phyloP scores from a whole-genome alignment of 2,113 vertebrate species.

The Rhizomys pruinosus region DNA sequence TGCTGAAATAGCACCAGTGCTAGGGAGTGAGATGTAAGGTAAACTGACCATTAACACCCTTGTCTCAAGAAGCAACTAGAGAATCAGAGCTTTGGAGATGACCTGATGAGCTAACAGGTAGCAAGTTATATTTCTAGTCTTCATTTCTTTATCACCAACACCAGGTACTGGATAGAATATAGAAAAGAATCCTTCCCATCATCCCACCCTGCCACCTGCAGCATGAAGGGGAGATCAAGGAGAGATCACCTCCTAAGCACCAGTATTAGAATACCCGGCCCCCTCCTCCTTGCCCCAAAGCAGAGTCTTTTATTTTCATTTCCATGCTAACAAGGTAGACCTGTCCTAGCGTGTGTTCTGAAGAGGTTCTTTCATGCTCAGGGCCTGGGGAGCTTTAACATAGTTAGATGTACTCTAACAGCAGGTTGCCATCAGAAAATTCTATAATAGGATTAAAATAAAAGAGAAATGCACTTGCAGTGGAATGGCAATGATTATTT shows the following conservation, averaged over 20 bases:
- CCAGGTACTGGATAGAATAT: background rate
- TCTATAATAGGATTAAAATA: conserved; percentile 82
- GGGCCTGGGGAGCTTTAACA: conserved; percentile 83
- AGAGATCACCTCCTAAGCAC: conserved; percentile 44
- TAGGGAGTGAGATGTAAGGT: conserved; percentile 42
- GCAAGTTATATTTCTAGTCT: conserved; percentile 45
- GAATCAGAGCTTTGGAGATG: conserved; percentile 4
- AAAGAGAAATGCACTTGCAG: conserved; percentile 77
- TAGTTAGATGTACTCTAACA: conserved; percentile 83
- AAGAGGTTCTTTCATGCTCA: conserved; percentile 85
- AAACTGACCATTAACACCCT: conserved; percentile 52
- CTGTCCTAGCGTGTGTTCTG: conserved; percentile 80
- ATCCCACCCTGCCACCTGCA: background rate
- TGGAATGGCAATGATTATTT: conserved; percentile 75
- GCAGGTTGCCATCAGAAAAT: conserved; percentile 80
- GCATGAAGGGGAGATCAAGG: conserved; percentile 43
- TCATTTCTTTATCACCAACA: background rate
- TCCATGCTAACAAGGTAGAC: conserved; percentile 83
- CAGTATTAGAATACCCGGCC: conserved; percentile 55
- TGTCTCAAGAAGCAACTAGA: conserved; percentile 55
- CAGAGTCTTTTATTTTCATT: conserved; percentile 75
- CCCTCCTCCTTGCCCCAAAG: conserved; percentile 58
- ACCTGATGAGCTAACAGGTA: conserved; percentile 68
- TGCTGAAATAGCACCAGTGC: conserved; percentile 68
- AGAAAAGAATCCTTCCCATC: conserved; percentile 19